Percentiles rank a stretch among this genome's conserved stretches.
Evolutionary conservation across 2,888 invertebrate genomes (phyloP).

Genomic region (Ephialtes manifestator): DNA sequence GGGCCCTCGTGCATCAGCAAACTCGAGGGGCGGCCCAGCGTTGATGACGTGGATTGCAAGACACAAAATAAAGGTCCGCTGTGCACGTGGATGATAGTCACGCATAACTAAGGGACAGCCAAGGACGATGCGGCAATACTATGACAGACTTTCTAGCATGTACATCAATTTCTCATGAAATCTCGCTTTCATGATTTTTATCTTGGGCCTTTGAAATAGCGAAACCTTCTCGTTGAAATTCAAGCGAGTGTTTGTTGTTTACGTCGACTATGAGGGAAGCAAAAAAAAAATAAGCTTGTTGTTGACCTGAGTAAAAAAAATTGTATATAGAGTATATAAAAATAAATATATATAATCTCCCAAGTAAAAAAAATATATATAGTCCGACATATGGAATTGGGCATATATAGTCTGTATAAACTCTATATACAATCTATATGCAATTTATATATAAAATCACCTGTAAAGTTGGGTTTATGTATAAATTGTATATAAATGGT

Average conservation of each 20-base stretch:
- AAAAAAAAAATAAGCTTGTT: too few relatives aligned
- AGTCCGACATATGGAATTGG: too few relatives aligned
- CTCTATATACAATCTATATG: too few relatives aligned
- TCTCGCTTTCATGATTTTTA: neutral
- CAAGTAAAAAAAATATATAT: too few relatives aligned
- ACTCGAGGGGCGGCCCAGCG: neutral
- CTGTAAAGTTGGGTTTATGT: too few relatives aligned
- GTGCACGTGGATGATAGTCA: neutral
- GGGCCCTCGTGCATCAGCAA: slow-evolving; percentile 20
- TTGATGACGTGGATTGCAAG: slow-evolving; percentile 15
- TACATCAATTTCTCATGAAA: slow-evolving; percentile 2
- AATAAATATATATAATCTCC: too few relatives aligned
- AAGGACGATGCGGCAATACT: slow-evolving; percentile 1
- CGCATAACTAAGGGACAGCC: neutral
- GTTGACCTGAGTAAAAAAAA: too few relatives aligned
- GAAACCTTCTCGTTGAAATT: neutral
- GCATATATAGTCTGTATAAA: too few relatives aligned
- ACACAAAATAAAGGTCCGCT: slow-evolving; percentile 1
- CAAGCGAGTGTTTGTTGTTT: slow-evolving; percentile 4
- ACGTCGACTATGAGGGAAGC: neutral
- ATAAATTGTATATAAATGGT: too few relatives aligned
- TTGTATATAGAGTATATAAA: too few relatives aligned
- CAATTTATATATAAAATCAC: too few relatives aligned
- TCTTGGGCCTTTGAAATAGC: neutral
- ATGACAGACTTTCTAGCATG: neutral